These are phyloP conservation scores for Scaeva pyrastri DNA, from an alignment of 2,888 invertebrate genomes.

Conservation along the genomic window DNA sequence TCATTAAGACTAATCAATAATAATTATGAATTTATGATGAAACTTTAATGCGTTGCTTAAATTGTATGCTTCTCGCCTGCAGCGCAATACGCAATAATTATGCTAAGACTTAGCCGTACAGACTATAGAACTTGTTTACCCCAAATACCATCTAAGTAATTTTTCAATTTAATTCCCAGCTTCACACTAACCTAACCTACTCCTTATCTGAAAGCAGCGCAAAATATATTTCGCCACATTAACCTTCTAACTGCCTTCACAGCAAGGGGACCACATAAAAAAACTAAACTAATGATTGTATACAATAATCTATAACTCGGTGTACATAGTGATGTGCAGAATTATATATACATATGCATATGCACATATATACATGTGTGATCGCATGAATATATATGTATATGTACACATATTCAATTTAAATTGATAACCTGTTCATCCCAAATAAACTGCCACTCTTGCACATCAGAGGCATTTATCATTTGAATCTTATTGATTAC, in stretches of 20 bases:
- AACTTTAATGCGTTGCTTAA: constrained; percentile 3
- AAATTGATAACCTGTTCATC: constrained; percentile 72
- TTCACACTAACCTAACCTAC: background rate
- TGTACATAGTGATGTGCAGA: background rate
- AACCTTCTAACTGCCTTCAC: constrained; percentile 29
- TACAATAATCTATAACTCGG: too few relatives aligned
- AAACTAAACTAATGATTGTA: constrained; percentile 8
- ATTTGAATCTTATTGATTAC: constrained; percentile 24
- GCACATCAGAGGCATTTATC: constrained; percentile 28
- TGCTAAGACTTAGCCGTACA: background rate
- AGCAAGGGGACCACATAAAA: constrained; percentile 1
- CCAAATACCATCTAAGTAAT: constrained; percentile 24
- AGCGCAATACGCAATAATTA: constrained; percentile 20
- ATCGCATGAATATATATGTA: background rate
- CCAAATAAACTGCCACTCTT: constrained; percentile 47
- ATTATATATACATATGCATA: background rate
- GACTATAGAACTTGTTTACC: constrained; percentile 27
- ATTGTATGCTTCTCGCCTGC: background rate
- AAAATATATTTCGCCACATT: background rate
- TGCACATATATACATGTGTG: background rate
- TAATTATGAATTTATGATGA: constrained; percentile 17
- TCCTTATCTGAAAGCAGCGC: constrained; percentile 39
- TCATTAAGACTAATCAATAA: constrained; percentile 28
- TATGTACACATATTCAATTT: background rate
- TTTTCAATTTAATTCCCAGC: constrained; percentile 38